Conservation (phyloP, 2,797 vertebrate species). For the Vireo griseus region DNA sequence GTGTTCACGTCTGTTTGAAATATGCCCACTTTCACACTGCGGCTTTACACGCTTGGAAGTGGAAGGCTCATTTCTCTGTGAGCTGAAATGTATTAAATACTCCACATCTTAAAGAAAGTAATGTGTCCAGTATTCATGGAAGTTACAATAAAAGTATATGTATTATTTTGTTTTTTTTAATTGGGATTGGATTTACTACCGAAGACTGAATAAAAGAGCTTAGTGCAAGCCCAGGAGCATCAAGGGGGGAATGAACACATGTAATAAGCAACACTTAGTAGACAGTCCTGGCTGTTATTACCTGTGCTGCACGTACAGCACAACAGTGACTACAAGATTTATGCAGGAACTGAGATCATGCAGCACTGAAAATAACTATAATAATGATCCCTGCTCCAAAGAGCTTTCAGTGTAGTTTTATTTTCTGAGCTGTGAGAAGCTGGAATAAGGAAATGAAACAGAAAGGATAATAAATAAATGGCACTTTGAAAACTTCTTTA, state of each 20-base stretch:
- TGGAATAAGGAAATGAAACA: constrained; percentile 41
- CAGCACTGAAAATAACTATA: constrained; percentile 16
- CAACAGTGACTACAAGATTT: neutral
- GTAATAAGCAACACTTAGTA: neutral
- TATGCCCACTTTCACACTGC: constrained; percentile 44
- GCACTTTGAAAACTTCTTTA: neutral
- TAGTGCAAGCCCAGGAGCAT: neutral
- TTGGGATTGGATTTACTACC: neutral
- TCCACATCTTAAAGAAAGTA: neutral
- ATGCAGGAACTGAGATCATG: constrained; percentile 46
- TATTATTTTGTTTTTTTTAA: neutral
- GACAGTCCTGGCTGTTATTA: constrained; percentile 5
- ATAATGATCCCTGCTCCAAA: constrained; percentile 1
- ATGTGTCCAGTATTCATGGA: neutral
- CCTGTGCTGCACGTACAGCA: neutral
- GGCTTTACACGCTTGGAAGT: neutral
- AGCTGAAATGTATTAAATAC: constrained; percentile 28
- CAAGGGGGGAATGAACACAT: neutral
- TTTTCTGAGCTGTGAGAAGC: neutral
- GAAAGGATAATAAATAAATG: constrained; percentile 28
- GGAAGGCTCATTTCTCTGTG: constrained; percentile 17
- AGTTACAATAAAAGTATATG: neutral
- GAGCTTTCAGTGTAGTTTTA: constrained; percentile 20
- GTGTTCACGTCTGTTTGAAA: constrained; percentile 50
- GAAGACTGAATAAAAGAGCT: neutral